Conservation (phyloP, 2,113 vertebrate genomes). For the Poecile atricapillus region DNA sequence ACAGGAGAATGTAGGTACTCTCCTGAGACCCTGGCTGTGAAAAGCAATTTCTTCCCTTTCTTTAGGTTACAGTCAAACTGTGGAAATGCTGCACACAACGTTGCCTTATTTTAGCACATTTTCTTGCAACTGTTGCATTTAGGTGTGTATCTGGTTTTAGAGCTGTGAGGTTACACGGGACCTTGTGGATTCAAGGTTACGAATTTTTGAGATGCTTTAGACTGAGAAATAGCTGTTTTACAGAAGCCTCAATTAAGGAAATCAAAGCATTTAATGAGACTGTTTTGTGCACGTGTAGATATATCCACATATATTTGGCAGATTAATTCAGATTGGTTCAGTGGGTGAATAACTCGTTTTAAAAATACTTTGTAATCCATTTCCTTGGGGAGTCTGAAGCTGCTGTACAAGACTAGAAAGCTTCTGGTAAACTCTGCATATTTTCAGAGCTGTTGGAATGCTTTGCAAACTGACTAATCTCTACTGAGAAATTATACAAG, state of each 20-base stretch:
- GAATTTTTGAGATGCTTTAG: neutral
- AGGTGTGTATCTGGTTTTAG: neutral
- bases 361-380: neutral
- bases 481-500: neutral
- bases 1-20: neutral
- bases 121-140: neutral
- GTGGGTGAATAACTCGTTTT: constrained; percentile 5
- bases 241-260: neutral
- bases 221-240: neutral
- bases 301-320: neutral
- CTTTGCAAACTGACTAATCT: neutral
- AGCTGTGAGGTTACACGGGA: neutral
- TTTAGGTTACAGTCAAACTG: neutral
- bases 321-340: constrained; percentile 10
- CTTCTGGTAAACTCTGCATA: neutral
- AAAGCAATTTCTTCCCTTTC: neutral
- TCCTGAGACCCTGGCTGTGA: neutral
- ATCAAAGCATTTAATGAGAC: neutral
- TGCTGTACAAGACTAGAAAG: neutral
- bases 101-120: neutral
- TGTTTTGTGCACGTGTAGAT: neutral
- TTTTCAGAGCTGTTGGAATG: neutral
- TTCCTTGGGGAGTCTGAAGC: neutral
- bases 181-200: neutral
- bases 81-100: neutral